Percentiles rank a stretch among this genome's conserved stretches.
Conservation (phyloP, 2,888 invertebrate genomes). For the Synanthedon andrenaeformis region DNA sequence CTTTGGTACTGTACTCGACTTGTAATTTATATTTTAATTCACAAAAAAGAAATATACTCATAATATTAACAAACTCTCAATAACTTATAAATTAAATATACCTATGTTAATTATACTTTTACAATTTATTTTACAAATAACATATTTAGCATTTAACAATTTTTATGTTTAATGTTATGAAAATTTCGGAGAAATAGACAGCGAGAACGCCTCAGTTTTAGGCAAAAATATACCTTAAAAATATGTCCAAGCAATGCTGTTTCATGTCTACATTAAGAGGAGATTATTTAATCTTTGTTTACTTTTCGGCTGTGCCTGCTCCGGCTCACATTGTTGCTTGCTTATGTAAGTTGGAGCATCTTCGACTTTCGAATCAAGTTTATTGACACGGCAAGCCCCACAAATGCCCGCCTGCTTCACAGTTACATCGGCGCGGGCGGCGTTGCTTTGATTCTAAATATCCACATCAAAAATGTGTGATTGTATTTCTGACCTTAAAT, state of each 20-base stretch:
- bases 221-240: no score
- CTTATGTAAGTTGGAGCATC: constrained; percentile 68
- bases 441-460: constrained; percentile 39
- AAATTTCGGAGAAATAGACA: no score
- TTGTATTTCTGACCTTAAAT: constrained; percentile 18
- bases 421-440: constrained; percentile 54
- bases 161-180: no score
- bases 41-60: no score
- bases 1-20: no score
- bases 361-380: constrained; percentile 71
- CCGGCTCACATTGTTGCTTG: constrained; percentile 58
- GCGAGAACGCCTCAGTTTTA: no score
- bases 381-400: constrained; percentile 69
- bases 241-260: background rate
- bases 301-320: constrained; percentile 7
- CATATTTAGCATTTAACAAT: no score
- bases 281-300: constrained; percentile 18
- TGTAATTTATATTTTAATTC: no score
- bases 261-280: background rate
- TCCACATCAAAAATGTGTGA: constrained; percentile 23
- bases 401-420: constrained; percentile 58
- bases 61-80: no score
- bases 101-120: no score
- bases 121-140: no score
- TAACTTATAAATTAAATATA: no score